Percentiles rank a stretch among this genome's conserved stretches.
Evolutionary conservation across 2,113 vertebrate genomes (phyloP).

Genomic region (Phyllostomus discolor): DNA sequence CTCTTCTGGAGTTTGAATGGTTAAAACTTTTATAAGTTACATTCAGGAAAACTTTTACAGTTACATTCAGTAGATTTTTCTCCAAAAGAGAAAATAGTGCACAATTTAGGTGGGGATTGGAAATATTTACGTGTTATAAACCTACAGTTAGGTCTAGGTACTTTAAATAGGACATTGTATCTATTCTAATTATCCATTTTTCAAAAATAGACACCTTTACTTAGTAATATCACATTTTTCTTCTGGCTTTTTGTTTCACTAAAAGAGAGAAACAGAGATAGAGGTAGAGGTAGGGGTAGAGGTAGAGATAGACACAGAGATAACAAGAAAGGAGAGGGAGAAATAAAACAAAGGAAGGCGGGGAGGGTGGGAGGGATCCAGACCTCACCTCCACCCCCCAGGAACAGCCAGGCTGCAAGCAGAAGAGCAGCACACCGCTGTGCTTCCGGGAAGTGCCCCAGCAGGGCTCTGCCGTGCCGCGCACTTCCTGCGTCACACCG

Average conservation of each 20-base stretch:
- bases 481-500: neutral
- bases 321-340: too few relatives aligned
- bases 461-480: neutral
- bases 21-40: neutral
- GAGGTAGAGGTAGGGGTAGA: too few relatives aligned
- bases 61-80: constrained; percentile 19
- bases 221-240: constrained; percentile 7
- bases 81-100: neutral
- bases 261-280: neutral
- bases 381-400: neutral
- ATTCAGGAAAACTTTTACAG: constrained; percentile 4
- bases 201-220: neutral
- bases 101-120: neutral
- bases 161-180: neutral
- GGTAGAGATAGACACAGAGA: too few relatives aligned
- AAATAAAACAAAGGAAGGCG: neutral
- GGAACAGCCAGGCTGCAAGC: accelerated
- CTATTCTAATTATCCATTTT: neutral
- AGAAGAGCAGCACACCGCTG: neutral
- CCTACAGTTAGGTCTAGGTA: neutral
- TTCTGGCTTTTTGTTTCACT: neutral
- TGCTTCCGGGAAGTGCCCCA: neutral
- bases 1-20: neutral
- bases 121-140: neutral
- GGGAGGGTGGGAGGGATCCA: too few relatives aligned